Evolutionary conservation across 2,113 vertebrate genomes (phyloP).

Genomic region (Cyprinodon variegatus): DNA sequence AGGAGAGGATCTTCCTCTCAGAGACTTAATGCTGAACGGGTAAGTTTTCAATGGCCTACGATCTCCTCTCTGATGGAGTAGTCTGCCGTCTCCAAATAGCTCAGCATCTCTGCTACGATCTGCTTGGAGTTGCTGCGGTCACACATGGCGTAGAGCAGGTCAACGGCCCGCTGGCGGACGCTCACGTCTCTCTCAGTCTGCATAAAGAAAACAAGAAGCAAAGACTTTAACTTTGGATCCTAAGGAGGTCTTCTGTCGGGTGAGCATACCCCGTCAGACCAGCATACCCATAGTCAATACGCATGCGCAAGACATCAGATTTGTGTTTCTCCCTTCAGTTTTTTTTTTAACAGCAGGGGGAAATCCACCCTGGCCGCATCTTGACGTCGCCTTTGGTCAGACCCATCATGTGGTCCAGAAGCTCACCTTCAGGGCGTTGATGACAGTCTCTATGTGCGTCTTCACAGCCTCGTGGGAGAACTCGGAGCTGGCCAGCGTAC

Average conservation of each 20-base stretch:
- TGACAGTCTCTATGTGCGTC: constrained; percentile 86
- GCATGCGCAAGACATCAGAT: too few relatives aligned
- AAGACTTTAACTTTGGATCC: not conserved
- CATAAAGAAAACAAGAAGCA: not conserved
- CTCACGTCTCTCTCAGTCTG: constrained; percentile 94
- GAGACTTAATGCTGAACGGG: not conserved
- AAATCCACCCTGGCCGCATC: not conserved
- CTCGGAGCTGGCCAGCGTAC: constrained; percentile 82
- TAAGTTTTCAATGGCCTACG: constrained; percentile 64
- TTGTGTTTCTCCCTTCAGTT: too few relatives aligned
- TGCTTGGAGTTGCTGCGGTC: constrained; percentile 93
- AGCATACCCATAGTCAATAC: too few relatives aligned
- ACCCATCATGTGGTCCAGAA: not conserved
- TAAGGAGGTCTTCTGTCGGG: not conserved
- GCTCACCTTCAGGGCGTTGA: constrained; percentile 84
- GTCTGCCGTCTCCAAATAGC: constrained; percentile 91
- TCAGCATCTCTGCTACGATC: constrained; percentile 93
- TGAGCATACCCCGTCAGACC: too few relatives aligned
- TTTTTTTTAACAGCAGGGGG: too few relatives aligned
- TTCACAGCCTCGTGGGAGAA: constrained; percentile 85
- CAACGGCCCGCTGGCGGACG: constrained; percentile 89
- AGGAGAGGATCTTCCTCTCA: not conserved
- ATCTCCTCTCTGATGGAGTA: constrained; percentile 95
- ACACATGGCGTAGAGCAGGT: constrained; percentile 93
- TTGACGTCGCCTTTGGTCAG: not conserved